phyloP scores from a whole-genome alignment of 2,797 vertebrate genomes.

The Channallabes apus region DNA sequence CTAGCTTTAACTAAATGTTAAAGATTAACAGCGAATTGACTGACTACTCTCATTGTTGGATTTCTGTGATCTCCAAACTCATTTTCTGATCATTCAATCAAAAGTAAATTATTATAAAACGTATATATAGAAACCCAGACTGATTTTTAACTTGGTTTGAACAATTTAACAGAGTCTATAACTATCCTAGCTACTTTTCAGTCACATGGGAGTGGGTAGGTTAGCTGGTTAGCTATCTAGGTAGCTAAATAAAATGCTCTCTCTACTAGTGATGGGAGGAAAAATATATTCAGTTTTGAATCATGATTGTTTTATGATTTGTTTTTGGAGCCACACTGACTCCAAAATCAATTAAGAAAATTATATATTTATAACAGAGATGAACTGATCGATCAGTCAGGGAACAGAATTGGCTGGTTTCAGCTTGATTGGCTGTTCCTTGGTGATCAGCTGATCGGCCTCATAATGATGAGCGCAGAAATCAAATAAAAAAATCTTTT shows the following conservation, averaged over 20 bases:
- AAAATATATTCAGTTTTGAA: no score
- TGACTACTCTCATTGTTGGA: not conserved
- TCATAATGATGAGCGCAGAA: no score
- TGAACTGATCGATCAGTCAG: no score
- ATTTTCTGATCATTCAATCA: not conserved
- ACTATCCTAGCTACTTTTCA: no score
- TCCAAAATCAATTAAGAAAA: no score
- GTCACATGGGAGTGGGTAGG: not conserved
- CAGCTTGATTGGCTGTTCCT: no score
- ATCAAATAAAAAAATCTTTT: no score
- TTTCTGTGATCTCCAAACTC: not conserved
- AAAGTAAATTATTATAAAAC: not conserved
- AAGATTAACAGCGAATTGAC: not conserved
- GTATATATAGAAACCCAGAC: not conserved
- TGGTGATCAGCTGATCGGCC: no score
- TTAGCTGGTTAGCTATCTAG: not conserved
- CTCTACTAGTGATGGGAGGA: not conserved
- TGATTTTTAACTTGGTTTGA: not conserved
- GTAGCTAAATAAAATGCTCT: not conserved
- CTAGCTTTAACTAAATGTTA: not conserved
- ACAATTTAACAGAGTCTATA: not conserved
- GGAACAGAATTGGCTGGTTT: no score
- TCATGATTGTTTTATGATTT: no score
- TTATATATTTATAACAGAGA: no score
- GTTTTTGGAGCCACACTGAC: no score